These are phyloP conservation scores for Helicoverpa assulta DNA, from an alignment of 2,888 invertebrate species.

Conservation along the genomic window DNA sequence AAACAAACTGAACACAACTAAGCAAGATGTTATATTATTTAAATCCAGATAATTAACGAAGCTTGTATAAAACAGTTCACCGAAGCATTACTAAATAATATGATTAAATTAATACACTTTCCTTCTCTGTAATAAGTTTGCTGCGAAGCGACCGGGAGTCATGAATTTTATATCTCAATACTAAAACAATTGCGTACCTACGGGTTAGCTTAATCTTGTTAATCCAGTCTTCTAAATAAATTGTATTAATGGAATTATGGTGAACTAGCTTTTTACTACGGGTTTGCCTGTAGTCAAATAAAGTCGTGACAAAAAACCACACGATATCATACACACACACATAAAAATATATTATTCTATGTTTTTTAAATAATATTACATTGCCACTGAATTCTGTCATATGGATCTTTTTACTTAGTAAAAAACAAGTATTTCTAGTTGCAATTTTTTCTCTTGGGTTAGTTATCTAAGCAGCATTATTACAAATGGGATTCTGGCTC, in stretches of 20 bases:
- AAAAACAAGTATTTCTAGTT: too few species aligned
- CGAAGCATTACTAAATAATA: slow-evolving; percentile 50
- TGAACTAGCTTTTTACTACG: background rate
- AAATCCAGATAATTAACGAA: slow-evolving; percentile 38
- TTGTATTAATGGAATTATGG: slow-evolving; percentile 27
- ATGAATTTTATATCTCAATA: slow-evolving; percentile 58
- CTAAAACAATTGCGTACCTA: slow-evolving; percentile 45
- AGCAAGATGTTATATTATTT: slow-evolving; percentile 7
- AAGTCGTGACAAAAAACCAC: too few species aligned
- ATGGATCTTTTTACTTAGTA: background rate
- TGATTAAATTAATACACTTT: slow-evolving; percentile 59
- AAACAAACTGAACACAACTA: slow-evolving; percentile 9
- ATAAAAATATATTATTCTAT: too few species aligned
- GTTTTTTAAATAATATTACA: too few species aligned
- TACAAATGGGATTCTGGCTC: too few species aligned
- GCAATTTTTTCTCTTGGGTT: too few species aligned
- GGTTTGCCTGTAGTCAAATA: background rate
- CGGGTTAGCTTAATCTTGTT: slow-evolving; percentile 45
- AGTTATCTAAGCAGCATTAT: too few species aligned
- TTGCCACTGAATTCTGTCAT: background rate
- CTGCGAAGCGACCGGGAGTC: slow-evolving; percentile 44
- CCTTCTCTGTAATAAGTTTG: slow-evolving; percentile 42
- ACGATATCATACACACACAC: too few species aligned
- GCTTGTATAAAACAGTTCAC: slow-evolving; percentile 38
- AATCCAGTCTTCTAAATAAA: slow-evolving; percentile 44